A percentile compares a stretch with the other conserved stretches of the same genome.
phyloP scores from a whole-genome alignment of 2,888 invertebrate species.

The Ennomos erosarius region DNA sequence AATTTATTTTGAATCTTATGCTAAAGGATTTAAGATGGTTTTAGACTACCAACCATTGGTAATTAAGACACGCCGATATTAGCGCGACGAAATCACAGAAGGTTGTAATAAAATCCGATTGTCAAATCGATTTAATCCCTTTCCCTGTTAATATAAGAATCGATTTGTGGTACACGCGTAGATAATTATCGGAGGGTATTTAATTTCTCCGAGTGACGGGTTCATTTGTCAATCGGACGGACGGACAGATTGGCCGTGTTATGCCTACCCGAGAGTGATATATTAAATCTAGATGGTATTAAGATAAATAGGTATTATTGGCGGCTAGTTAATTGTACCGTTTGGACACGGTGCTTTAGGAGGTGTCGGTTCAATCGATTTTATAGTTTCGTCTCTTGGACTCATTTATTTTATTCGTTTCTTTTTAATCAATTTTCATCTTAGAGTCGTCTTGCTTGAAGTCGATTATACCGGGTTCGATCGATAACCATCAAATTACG shows the following conservation, averaged over 20 bases:
- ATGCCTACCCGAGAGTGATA: slow-evolving; percentile 53
- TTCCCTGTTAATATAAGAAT: slow-evolving; percentile 41
- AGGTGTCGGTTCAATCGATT: slow-evolving; percentile 38
- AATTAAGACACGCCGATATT: slow-evolving; percentile 29
- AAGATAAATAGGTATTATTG: slow-evolving; percentile 58
- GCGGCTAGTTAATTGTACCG: slow-evolving; percentile 54
- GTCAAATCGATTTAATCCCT: slow-evolving; percentile 48
- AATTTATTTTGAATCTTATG: slow-evolving; percentile 17
- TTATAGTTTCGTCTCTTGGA: slow-evolving; percentile 24
- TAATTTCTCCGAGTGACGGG: slow-evolving; percentile 50
- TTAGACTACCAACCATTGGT: slow-evolving; percentile 11
- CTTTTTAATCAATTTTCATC: slow-evolving; percentile 19
- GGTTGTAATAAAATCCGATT: slow-evolving; percentile 38
- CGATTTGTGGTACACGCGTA: slow-evolving; percentile 45
- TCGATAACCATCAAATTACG: slow-evolving; percentile 14
- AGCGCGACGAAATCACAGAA: slow-evolving; percentile 37
- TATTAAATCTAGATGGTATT: slow-evolving; percentile 61
- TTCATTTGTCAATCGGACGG: slow-evolving; percentile 62
- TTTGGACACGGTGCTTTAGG: slow-evolving; percentile 47
- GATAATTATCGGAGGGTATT: slow-evolving; percentile 62
- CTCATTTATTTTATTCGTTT: slow-evolving; percentile 8
- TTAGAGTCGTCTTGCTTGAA: slow-evolving; percentile 20
- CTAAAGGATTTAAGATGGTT: not conserved
- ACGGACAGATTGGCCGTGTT: slow-evolving; percentile 57
- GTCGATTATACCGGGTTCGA: slow-evolving; percentile 10